Conservation (phyloP, 2,113 vertebrate genomes). For the Boleophthalmus pectinirostris region DNA sequence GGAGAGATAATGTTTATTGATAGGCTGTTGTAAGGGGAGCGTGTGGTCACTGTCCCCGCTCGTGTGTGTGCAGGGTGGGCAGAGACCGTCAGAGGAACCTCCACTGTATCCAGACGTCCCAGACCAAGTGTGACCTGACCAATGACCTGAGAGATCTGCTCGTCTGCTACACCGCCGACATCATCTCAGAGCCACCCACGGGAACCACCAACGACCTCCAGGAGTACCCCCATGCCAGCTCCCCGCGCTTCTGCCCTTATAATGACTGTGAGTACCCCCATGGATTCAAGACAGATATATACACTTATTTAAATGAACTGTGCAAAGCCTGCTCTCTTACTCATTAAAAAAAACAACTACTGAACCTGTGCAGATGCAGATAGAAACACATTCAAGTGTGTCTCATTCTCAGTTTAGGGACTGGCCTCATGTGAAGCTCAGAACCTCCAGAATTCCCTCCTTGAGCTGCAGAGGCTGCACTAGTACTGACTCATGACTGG, state of each 20-base stretch:
- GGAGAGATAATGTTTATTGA: no score
- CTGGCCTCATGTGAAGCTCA: no score
- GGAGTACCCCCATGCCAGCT: slow-evolving; percentile 69
- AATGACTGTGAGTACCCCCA: slow-evolving; percentile 82
- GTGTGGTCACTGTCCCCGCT: background rate
- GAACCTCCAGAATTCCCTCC: no score
- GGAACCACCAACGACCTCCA: slow-evolving; percentile 21
- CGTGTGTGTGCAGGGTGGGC: slow-evolving; percentile 55
- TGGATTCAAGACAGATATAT: no score
- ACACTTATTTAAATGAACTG: no score
- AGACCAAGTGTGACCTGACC: slow-evolving; percentile 86
- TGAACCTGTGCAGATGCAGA: no score
- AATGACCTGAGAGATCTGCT: slow-evolving; percentile 62
- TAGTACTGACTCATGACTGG: no score
- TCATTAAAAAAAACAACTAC: no score
- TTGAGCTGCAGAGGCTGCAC: no score
- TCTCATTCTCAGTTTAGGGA: background rate
- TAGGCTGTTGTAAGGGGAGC: no score
- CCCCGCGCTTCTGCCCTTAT: slow-evolving; percentile 83
- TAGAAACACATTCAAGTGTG: no score
- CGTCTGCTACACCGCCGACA: slow-evolving; percentile 76
- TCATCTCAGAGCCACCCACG: slow-evolving; percentile 64
- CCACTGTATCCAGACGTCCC: slow-evolving; percentile 69
- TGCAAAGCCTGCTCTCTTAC: no score
- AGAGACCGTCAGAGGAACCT: slow-evolving; percentile 58